A percentile compares a stretch with the other conserved stretches of the same genome.
Conservation (phyloP, 2,888 invertebrate genomes). For the Smittia aterrima region DNA sequence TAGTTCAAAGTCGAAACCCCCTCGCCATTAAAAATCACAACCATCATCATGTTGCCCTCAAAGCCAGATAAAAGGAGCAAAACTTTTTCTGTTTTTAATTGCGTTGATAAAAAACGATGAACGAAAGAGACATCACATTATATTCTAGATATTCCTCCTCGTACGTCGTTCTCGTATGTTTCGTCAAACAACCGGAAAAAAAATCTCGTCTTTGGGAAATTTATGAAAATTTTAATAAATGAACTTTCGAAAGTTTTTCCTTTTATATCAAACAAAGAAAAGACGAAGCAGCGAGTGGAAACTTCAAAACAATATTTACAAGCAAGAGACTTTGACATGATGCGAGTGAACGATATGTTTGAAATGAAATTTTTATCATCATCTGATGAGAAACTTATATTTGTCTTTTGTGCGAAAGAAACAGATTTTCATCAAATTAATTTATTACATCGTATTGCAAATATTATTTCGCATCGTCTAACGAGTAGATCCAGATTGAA, state of each 20-base stretch:
- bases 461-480: constrained; percentile 17
- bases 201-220: constrained; percentile 2
- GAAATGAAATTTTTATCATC: constrained; percentile 24
- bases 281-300: neutral
- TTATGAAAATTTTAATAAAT: constrained; percentile 23
- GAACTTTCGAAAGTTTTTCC: constrained; percentile 18
- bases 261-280: constrained; percentile 17
- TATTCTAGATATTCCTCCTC: neutral
- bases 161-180: neutral
- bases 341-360: neutral
- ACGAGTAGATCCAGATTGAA: neutral
- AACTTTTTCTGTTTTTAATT: constrained; percentile 17
- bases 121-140: neutral
- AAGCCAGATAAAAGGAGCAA: constrained; percentile 20
- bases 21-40: constrained; percentile 13
- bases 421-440: constrained; percentile 38
- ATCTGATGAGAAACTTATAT: constrained; percentile 20
- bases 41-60: constrained; percentile 24
- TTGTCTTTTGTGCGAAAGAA: constrained; percentile 31
- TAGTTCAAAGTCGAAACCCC: neutral
- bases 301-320: constrained; percentile 15
- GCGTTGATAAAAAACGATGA: constrained; percentile 22
- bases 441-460: constrained; percentile 34
- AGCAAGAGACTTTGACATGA: neutral
- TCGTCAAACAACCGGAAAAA: constrained; percentile 22